These are phyloP conservation scores for Aphrocallistes beatrix DNA, from an alignment of 37 sponge, comb jelly and placozoan genomes.

Conservation along the genomic window DNA sequence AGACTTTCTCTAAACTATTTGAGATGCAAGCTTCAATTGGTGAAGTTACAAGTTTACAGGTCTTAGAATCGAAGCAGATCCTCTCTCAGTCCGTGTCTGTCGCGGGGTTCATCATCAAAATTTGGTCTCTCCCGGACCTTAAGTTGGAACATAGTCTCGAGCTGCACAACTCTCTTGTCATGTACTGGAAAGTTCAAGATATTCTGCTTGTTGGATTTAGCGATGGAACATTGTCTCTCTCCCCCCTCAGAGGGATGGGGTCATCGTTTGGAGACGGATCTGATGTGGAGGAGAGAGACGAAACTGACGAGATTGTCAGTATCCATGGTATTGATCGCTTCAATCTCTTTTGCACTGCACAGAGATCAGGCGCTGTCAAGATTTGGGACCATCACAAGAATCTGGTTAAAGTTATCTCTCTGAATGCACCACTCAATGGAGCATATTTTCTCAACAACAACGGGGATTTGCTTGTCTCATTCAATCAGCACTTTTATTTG, in stretches of 20 bases:
- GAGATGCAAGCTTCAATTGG: not conserved
- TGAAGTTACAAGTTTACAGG: not conserved
- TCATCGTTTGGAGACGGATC: not conserved
- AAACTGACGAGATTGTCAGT: not conserved
- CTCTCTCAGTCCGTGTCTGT: not conserved
- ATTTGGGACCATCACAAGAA: slow-evolving; percentile 17
- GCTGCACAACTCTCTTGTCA: not conserved
- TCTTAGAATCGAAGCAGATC: not conserved
- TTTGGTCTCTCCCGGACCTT: not conserved
- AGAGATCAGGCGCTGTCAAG: not conserved
- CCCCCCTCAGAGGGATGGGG: not conserved
- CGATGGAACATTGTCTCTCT: not conserved
- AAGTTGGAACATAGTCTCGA: not conserved
- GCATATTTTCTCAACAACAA: not conserved
- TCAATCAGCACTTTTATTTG: not conserved
- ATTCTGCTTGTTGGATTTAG: not conserved
- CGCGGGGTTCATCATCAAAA: not conserved
- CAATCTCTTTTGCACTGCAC: not conserved
- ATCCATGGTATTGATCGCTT: not conserved
- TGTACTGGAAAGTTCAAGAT: not conserved
- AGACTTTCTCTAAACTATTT: not conserved
- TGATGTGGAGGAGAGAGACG: not conserved
- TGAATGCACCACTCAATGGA: not conserved
- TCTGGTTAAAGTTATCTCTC: not conserved
- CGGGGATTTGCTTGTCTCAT: not conserved